Conservation (phyloP, 1,140 invertebrate genomes). For the Drosophila pallidifrons region DNA sequence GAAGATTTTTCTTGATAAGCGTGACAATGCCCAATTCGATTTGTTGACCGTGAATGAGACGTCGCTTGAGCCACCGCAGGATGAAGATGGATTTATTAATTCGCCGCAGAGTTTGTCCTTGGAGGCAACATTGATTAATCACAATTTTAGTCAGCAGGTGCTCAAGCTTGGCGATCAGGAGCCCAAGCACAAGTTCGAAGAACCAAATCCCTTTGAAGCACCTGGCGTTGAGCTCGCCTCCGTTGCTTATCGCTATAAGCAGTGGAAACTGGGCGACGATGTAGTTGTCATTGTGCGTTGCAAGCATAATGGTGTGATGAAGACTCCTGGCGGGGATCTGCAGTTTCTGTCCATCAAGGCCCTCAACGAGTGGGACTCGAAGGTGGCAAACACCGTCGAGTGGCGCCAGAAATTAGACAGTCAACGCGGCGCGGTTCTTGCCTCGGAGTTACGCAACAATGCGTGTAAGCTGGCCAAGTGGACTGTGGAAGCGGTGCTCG, state of each 20-base stretch:
- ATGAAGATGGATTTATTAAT: conserved; percentile 97
- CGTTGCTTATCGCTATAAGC: conserved; percentile 97
- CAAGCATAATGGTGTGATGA: conserved; percentile 98
- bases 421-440: conserved; percentile 98
- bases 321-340: conserved; percentile 94
- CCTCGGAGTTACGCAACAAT: conserved; percentile 99
- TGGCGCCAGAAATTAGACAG: conserved; percentile 99
- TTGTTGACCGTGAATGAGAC: conserved; percentile 99
- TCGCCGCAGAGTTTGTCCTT: conserved; percentile 97
- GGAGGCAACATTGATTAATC: conserved; percentile 99
- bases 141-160: conserved; percentile 99
- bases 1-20: conserved; percentile 99
- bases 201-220: conserved; percentile 97
- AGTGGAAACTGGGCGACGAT: conserved; percentile 97
- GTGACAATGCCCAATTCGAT: conserved; percentile 99
- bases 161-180: conserved; percentile 88
- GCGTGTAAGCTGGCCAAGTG: conserved; percentile 99
- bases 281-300: conserved; percentile 96
- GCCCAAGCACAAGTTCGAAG: conserved; percentile 94
- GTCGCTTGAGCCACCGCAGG: conserved; percentile 97
- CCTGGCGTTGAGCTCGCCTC: conserved; percentile 96
- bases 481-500: conserved; percentile 98
- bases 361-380: conserved; percentile 99
- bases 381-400: conserved; percentile 97
- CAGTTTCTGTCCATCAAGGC: conserved; percentile 99